These are phyloP conservation scores for Chaenocephalus aceratus DNA, from an alignment of 2,113 vertebrate genomes.

Conservation along the genomic window DNA sequence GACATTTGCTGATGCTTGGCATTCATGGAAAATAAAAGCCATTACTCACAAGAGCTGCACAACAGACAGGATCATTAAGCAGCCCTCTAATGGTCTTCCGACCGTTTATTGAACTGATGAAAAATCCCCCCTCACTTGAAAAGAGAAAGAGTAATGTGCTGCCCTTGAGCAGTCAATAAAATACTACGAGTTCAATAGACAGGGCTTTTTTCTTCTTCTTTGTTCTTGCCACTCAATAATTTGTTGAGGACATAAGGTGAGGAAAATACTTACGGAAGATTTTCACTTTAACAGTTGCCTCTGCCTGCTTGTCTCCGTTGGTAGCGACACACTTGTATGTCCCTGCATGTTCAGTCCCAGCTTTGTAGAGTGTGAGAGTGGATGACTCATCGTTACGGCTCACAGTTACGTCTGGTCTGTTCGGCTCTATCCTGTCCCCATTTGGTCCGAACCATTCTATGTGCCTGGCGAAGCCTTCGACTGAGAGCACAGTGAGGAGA, in stretches of 20 bases:
- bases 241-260: neutral
- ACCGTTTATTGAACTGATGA: conserved; percentile 80
- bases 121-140: conserved; percentile 76
- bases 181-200: conserved; percentile 68
- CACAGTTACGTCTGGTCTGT: conserved; percentile 92
- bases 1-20: conserved; percentile 76
- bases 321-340: conserved; percentile 95
- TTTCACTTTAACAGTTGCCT: conserved; percentile 95
- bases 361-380: conserved; percentile 96
- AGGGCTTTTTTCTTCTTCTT: conserved; percentile 23
- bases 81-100: conserved; percentile 76
- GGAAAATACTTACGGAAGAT: conserved; percentile 92
- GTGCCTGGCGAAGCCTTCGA: conserved; percentile 90
- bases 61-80: conserved; percentile 82
- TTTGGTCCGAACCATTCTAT: conserved; percentile 97
- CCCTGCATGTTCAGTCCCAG: conserved; percentile 91
- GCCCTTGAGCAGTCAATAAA: conserved; percentile 78
- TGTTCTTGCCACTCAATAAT: conserved; percentile 33
- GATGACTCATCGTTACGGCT: conserved; percentile 91
- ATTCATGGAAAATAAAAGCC: conserved; percentile 76
- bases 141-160: conserved; percentile 71
- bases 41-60: conserved; percentile 77
- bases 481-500: conserved; percentile 70
- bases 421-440: conserved; percentile 90
- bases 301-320: conserved; percentile 86